Base-by-base conservation (phyloP, 92 coral and sea anemone genomes). In the Zoanthus sociatus region DNA sequence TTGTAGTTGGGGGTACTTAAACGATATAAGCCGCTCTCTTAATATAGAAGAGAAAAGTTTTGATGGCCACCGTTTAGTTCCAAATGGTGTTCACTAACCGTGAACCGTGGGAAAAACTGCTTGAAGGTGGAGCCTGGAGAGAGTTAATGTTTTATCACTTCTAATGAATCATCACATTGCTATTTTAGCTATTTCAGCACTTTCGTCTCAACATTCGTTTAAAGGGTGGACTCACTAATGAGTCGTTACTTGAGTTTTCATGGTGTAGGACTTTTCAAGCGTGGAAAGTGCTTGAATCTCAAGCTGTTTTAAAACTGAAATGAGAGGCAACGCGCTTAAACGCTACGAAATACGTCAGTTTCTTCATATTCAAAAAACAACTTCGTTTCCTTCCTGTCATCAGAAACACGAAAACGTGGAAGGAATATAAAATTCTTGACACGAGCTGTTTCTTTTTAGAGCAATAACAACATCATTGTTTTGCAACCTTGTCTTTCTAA, bases 21-120 rank as follows among this genome's bases (percentile, higher is more conserved):
- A n/a, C 85, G 85, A 81, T 81, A 81, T 81, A 66, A 54, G 82
- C 17, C 44, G 58, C 21, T 67, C 32, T 64, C 85, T 81, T 81
- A 63, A 81, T 81, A 81, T 81, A 81, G 85, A 64, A 81, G 66
- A 30, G 9, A 26, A 48, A 77, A 15, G 67, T 31, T 32, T 77
- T 45, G 61, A 81, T 81, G 45, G 50, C 31, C 3, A 48, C 69
- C 85, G 63, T 81, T 81, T 21, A 46, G 15, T 63, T 45, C 61
- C 42, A 64, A 64, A 66, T 42, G 53, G 53, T 33, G 55, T 81
- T 32, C 44, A 64, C 12, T 42, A 61, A 74, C 74, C 47, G 61
- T 46, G 74, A 46, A 21, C 85, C 85, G 75, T 81, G 85, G 85
- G 85, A 81, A 81, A 81, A 79, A 78, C 1, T n/a, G 3, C 12